These are phyloP conservation scores for Drosophila picticornis DNA, from an alignment of 2,888 invertebrate species.

Conservation along the genomic window DNA sequence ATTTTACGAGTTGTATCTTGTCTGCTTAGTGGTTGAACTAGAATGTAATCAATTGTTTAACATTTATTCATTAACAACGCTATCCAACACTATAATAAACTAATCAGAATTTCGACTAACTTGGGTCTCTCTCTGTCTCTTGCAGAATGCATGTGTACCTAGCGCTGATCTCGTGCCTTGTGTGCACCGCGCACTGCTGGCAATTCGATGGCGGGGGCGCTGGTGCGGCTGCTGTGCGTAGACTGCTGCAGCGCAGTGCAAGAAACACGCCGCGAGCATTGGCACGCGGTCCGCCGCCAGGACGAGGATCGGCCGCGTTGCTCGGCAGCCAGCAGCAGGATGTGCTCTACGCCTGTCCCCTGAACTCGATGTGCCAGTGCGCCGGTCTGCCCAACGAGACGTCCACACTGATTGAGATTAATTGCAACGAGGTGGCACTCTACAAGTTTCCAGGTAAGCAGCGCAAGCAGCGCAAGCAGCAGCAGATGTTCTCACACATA, in stretches of 20 bases:
- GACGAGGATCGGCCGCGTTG: constrained; percentile 77
- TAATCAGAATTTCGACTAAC: not conserved
- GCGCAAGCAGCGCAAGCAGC: constrained; percentile 34
- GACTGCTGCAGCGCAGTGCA: constrained; percentile 47
- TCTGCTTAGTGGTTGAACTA: not conserved
- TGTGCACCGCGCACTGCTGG: constrained; percentile 84
- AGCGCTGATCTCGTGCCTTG: constrained; percentile 84
- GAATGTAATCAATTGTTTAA: not conserved
- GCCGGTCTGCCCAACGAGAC: constrained; percentile 85
- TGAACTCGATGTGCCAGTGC: constrained; percentile 86
- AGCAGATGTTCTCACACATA: not conserved
- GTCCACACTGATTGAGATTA: constrained; percentile 85
- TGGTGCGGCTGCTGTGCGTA: constrained; percentile 27
- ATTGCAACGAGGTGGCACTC: constrained; percentile 85
- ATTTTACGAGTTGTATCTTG: not conserved
- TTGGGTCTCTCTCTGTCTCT: not conserved
- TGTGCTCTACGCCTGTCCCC: constrained; percentile 84
- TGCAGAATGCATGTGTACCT: constrained; percentile 77
- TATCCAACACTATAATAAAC: not conserved
- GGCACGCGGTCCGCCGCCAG: constrained; percentile 57
- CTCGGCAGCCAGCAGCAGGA: constrained; percentile 84
- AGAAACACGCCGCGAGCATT: constrained; percentile 62
- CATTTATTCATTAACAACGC: not conserved
- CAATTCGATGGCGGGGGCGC: constrained; percentile 83
- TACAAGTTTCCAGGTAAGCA: constrained; percentile 85